phyloP scores from a whole-genome alignment of 2,797 vertebrate species.

The Zalophus californianus region DNA sequence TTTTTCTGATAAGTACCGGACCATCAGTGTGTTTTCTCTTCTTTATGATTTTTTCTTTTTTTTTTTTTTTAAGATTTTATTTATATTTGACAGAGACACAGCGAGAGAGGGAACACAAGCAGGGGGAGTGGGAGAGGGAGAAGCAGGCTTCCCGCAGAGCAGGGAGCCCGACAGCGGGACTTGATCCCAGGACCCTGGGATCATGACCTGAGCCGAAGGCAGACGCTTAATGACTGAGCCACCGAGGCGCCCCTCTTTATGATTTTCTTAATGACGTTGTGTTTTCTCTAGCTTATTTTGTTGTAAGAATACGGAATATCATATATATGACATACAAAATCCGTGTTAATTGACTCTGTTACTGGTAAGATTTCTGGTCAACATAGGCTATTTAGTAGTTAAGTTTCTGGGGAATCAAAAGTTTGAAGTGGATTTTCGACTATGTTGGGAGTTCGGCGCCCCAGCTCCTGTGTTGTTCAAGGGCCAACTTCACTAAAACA shows the following conservation, averaged over 20 bases:
- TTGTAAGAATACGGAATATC: neutral
- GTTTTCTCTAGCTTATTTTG: neutral
- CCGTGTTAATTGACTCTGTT: neutral
- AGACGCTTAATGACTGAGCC: too few species aligned
- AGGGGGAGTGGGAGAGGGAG: too few species aligned
- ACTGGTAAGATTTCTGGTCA: neutral
- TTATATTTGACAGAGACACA: too few species aligned
- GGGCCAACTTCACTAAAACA: neutral
- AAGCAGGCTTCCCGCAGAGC: too few species aligned
- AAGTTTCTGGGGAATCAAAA: neutral
- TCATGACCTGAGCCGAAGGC: too few species aligned
- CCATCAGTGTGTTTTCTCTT: neutral
- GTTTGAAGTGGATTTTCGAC: neutral
- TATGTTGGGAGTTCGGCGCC: neutral
- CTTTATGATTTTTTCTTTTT: neutral
- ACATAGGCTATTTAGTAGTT: neutral
- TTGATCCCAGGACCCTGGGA: too few species aligned
- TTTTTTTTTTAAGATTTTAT: too few species aligned
- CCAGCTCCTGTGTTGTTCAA: neutral
- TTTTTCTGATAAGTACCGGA: neutral
- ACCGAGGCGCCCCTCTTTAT: neutral
- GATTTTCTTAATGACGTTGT: neutral
- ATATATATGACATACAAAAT: neutral
- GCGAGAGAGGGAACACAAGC: too few species aligned
- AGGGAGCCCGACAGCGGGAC: too few species aligned